Evolutionary conservation across 2,888 invertebrate species (phyloP), one percentile per base, ranked within the genome.

Genomic region (Sipunculus nudus): DNA sequence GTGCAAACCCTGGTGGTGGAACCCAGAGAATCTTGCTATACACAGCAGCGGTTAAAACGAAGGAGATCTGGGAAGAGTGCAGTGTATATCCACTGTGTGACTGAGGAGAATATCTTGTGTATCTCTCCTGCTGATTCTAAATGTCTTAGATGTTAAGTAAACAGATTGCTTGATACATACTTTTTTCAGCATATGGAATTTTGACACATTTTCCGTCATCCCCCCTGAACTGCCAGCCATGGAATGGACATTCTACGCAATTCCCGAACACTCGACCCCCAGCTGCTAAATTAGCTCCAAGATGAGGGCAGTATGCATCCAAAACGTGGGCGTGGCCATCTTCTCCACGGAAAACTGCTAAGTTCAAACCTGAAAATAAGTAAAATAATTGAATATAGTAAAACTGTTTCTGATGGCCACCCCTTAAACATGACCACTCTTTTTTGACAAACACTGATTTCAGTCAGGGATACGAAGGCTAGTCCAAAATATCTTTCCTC

Each of bases 231-330:
- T 86, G 84, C 95, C 95, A 95, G 54, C 89, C 89, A 75, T 95
- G 95, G 83, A 95, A 95, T 0, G 94, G 94, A 74, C 95, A 95
- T 75, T 91, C 90, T 8, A 95, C 87, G 72, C 92, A 92, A 75
- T 91, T 89, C 0, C 90, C 92, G 16, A 84, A 77, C 0, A 87
- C 87, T 0, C 79, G 77, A 0, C 94, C 94, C 0, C 93, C 93
- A 0, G 91, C 86, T 0, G 89, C 93, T 75, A 95, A 84, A 79
- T 94, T 92, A 0, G 95, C 94, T 0, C 95, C 95, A 70, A 95
- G 85, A 78, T 95, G 95, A 0, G 94, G 94, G 73, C 95, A 95
- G 78, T 93, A 93, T 0, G 94, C 93, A 80, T 94, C 91, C 32
- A 94, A 85, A 0, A 91, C 88, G 55, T 89, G 88, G 0, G 89